phyloP scores from a whole-genome alignment of 2,797 vertebrate genomes.

The Lagorchestes hirsutus region DNA sequence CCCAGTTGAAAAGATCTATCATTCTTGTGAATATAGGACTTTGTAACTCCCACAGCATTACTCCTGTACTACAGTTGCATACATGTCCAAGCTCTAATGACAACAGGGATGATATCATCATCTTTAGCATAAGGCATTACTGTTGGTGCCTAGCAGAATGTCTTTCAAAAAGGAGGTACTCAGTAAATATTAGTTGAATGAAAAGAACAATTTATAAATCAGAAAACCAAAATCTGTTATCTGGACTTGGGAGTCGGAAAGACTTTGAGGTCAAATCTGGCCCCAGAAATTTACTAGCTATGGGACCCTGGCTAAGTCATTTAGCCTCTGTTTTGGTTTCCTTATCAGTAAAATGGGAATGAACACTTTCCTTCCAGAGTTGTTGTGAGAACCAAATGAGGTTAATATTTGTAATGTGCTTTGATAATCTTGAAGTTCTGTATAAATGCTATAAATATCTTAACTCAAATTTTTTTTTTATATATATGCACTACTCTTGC shows the following conservation, averaged over 20 bases:
- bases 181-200: background rate
- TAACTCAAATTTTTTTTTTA: background rate
- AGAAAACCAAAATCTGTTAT: background rate
- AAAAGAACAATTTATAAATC: constrained; percentile 9
- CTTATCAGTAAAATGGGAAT: background rate
- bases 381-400: background rate
- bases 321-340: background rate
- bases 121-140: background rate
- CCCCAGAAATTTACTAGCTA: background rate
- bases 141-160: background rate
- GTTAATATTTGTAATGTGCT: background rate
- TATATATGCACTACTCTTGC: background rate
- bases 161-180: background rate
- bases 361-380: background rate
- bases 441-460: background rate
- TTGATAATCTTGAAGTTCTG: background rate
- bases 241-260: background rate
- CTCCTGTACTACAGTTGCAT: background rate
- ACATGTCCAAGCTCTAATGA: background rate
- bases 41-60: background rate
- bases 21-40: background rate
- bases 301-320: background rate
- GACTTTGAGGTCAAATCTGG: background rate
- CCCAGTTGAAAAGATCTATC: background rate
- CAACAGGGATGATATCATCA: background rate